Evolutionary conservation across 2,888 invertebrate genomes (phyloP), one percentile per base, ranked within the genome.

Genomic region (Calliphora vomitoria): DNA sequence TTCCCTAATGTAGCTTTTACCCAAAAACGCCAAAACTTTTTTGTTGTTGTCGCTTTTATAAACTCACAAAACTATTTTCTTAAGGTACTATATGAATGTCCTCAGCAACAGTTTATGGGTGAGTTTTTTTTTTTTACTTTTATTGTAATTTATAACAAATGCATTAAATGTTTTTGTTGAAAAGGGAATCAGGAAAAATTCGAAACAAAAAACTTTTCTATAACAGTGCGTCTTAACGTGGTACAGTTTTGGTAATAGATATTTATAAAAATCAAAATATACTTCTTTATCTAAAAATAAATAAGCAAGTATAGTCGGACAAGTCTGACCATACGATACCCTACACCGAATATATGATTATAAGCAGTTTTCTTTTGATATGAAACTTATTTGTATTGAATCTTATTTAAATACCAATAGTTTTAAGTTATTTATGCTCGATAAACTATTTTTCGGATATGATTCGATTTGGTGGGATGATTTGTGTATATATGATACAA

Each of bases 71-170:
- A 75, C 66, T 81, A 75, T 81, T 81, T 80, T 80, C 75, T 69
- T 62, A 78, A 75, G 74, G 68, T 69, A 80, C 80, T 80, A 31
- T 62, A 53, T 74, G 50, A 82, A 82, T 85, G 76, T 74, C 47
- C 50, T 60, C 64, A 82, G 85, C 87, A 87, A 85, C 85, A 87
- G 87, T 82, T 84, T 87, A 78, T 82, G 74, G 53, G 31, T 62
- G 76, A 44, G 41, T 41, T 62, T 1, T 55, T 53, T 50, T 31
- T 62, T 20, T 62, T 11, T 53, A n/a, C n/a, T 25, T 25, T 66
- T 47, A 60, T 78, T 76, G 47, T 74, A 55, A 84, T 84, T 74
- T 83, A 50, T 71, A 58, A 58, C 66, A 64, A 75, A 81, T 64
- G 71, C 60, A 69, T 60, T 68, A n/a, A 60, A n/a, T 69, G 47